Conservation (phyloP, 2,113 vertebrate genomes). For the Numida meleagris region DNA sequence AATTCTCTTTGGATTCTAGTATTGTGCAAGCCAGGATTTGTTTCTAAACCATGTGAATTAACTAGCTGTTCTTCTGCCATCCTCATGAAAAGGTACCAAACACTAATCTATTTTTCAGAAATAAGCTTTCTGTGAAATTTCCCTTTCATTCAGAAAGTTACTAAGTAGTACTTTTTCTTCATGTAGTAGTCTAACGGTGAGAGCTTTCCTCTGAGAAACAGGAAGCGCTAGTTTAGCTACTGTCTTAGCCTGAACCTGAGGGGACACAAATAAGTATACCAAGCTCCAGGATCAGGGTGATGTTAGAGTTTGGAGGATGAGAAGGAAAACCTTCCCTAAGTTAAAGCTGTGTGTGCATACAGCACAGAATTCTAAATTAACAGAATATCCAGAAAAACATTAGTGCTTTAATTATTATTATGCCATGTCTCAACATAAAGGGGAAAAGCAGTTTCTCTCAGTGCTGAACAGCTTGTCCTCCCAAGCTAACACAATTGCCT, state of each 20-base stretch:
- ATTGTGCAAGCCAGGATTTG: not conserved
- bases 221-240: not conserved
- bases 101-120: not conserved
- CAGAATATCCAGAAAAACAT: not conserved
- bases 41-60: not conserved
- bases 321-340: not conserved
- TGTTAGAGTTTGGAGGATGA: not conserved
- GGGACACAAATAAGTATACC: not conserved
- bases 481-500: not conserved
- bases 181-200: not conserved
- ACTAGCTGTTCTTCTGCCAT: not conserved
- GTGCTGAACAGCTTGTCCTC: not conserved
- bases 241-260: not conserved
- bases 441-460: not conserved
- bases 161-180: no score
- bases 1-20: not conserved
- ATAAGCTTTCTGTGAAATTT: not conserved
- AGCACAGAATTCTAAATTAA: not conserved
- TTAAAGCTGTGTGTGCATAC: not conserved
- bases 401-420: not conserved
- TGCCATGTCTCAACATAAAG: not conserved
- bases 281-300: not conserved
- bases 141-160: not conserved
- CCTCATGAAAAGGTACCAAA: not conserved
- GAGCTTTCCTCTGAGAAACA: not conserved